Percentiles rank a stretch among this genome's conserved stretches.
Evolutionary conservation across 2,888 invertebrate genomes (phyloP).

Genomic region (Steromphala cineraria): DNA sequence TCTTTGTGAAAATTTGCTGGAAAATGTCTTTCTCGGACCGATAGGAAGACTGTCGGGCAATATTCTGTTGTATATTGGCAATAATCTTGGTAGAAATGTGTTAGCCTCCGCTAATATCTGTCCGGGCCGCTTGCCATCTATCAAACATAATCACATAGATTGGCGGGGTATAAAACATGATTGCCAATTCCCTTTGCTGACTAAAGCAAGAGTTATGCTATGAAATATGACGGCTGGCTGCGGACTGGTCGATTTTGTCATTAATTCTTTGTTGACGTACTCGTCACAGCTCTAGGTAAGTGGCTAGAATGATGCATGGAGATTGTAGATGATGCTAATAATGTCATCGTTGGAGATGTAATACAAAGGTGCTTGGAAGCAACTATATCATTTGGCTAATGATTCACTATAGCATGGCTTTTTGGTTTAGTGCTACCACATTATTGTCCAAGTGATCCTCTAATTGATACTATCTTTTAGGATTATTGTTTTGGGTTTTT

Average conservation of each 20-base stretch:
- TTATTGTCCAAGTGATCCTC: too few species aligned
- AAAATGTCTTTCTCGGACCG: not conserved
- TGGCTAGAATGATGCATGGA: not conserved
- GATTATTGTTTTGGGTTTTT: too few species aligned
- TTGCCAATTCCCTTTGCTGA: conserved; percentile 16
- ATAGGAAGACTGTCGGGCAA: not conserved
- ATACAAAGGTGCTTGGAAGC: too few species aligned
- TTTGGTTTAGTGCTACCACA: too few species aligned
- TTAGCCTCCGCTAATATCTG: not conserved
- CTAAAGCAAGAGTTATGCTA: not conserved
- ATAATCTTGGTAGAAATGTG: not conserved
- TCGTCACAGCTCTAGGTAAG: not conserved
- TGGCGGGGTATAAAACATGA: conserved; percentile 12
- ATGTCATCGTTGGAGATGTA: too few species aligned
- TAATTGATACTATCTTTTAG: too few species aligned
- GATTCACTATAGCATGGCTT: too few species aligned
- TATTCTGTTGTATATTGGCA: conserved; percentile 6
- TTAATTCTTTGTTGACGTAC: not conserved
- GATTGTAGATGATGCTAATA: not conserved
- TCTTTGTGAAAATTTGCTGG: not conserved
- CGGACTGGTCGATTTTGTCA: not conserved
- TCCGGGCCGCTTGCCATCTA: not conserved
- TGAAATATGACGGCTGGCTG: conserved; percentile 1
- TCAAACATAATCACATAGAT: conserved; percentile 17
- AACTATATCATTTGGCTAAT: too few species aligned